Evolutionary conservation across 2,888 invertebrate species (phyloP), one percentile per base, ranked within the genome.

Genomic region (Trachelus tabidus): DNA sequence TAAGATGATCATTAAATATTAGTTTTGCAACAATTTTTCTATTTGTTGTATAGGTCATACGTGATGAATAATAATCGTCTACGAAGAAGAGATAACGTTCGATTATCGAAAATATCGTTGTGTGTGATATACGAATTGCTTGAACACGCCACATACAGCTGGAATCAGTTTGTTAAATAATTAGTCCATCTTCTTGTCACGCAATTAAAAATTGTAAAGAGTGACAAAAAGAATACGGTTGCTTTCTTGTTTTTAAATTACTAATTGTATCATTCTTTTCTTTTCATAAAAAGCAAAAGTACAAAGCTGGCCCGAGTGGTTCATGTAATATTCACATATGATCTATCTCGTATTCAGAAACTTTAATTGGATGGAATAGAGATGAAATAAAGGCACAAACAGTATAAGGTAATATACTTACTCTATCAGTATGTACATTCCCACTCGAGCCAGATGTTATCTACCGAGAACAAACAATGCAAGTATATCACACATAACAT

Each of bases 391-490:
- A 87, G 86, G 84, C 86, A 87, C 88, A 88, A 87, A 88, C 88
- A 88, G 83, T 88, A 88, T 86, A 88, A 88, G 86, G 87, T 88
- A 87, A 87, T 87, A 89, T 89, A 89, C 89, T 89, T 89, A 89
- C 89, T 89, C 89, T 89, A 89, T 89, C 88, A 88, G 89, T 88
- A 88, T 89, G 89, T 88, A 89, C 85, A 89, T 89, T 89, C 89
- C 89, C 89, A 89, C 89, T 89, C 89, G 89, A 88, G 88, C 89
- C 89, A 89, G 89, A 88, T 88, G 89, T 89, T 87, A 89, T 89
- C 89, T 89, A 89, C 87, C 89, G 88, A 89, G 87, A 89, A 88
- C 87, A 88, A 87, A 90, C 86, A 89, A 89, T 86, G 84, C 84
- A 87, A 85, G 84, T 85, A 86, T 86, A 85, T 86, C 85, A 85